Evolutionary conservation across 2,113 vertebrate genomes (phyloP).

Genomic region (Ictalurus furcatus): DNA sequence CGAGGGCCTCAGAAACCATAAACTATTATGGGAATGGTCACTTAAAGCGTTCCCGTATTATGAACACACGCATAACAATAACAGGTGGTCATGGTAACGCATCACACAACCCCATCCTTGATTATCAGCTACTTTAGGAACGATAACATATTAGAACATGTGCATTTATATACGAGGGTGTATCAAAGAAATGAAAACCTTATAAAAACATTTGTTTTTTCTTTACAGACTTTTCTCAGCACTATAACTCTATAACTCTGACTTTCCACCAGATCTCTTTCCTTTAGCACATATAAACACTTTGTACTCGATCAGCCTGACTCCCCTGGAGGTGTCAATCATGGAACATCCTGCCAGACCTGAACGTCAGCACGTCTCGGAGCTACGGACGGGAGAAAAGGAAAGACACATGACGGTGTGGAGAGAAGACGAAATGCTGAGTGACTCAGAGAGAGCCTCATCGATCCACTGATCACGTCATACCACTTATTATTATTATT

Average conservation of each 20-base stretch:
- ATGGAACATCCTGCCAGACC: background rate
- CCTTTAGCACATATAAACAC: background rate
- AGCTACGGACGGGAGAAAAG: background rate
- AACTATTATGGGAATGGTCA: background rate
- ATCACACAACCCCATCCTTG: too few species aligned
- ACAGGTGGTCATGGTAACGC: too few species aligned
- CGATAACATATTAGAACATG: too few species aligned
- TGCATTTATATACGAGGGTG: too few species aligned
- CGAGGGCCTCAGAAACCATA: background rate
- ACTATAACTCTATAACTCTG: background rate
- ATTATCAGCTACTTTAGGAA: too few species aligned
- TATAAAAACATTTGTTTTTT: too few species aligned
- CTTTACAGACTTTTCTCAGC: background rate
- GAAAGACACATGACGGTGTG: background rate
- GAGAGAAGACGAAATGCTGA: background rate
- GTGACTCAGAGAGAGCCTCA: background rate
- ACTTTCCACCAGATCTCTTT: background rate
- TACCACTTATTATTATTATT: background rate
- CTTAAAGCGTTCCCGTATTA: too few species aligned
- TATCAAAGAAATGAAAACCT: too few species aligned
- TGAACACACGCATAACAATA: too few species aligned
- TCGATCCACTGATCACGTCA: background rate
- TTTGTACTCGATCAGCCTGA: background rate
- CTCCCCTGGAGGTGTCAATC: slow-evolving; percentile 12
- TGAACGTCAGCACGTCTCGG: background rate